These are phyloP conservation scores for Dipodomys spectabilis DNA, from an alignment of 2,113 vertebrate species.

Conservation along the genomic window DNA sequence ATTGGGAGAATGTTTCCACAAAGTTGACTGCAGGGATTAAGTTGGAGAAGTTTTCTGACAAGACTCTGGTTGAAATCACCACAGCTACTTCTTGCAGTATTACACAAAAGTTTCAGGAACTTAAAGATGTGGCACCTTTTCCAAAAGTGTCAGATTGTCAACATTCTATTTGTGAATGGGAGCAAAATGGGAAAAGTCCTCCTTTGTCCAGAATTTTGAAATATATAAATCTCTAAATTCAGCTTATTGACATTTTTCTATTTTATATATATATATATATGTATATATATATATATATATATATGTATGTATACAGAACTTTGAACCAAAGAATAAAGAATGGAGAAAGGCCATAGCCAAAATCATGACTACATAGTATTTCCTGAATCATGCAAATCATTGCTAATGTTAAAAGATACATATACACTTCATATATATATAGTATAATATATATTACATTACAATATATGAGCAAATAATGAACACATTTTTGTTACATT, in stretches of 20 bases:
- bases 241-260: neutral
- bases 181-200: constrained; percentile 23
- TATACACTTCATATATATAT: neutral
- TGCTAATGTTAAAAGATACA: neutral
- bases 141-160: constrained; percentile 50
- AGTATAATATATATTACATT: neutral
- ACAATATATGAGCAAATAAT: neutral
- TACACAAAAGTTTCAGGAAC: constrained; percentile 69
- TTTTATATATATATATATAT: neutral
- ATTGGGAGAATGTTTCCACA: neutral
- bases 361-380: neutral
- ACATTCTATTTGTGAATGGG: constrained; percentile 48
- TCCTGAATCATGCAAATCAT: neutral
- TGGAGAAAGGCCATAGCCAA: neutral
- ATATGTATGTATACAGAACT: neutral
- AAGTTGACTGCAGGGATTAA: neutral
- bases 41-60: constrained; percentile 1
- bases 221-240: neutral
- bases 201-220: constrained; percentile 41
- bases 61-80: neutral
- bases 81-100: neutral
- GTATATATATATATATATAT: no score
- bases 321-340: neutral
- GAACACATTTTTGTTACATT: neutral
- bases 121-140: constrained; percentile 62